These are phyloP conservation scores for Heteronetta atricapilla DNA, from an alignment of 2,113 vertebrate species.

Conservation along the genomic window DNA sequence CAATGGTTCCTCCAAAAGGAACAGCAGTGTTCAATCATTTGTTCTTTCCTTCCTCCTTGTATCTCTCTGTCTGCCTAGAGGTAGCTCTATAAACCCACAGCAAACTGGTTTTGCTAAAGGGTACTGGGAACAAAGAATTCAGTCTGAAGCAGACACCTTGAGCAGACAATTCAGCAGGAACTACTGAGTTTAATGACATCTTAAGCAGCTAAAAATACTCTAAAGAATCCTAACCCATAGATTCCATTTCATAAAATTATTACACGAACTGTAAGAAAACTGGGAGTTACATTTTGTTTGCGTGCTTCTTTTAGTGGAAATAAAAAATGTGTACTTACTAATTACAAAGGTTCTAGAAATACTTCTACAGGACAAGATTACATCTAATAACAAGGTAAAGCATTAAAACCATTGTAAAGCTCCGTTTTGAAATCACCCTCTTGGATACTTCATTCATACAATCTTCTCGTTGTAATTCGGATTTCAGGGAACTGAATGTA, in stretches of 20 bases:
- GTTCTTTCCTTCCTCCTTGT: not conserved
- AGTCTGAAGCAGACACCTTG: not conserved
- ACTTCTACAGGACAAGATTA: not conserved
- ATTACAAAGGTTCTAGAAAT: not conserved
- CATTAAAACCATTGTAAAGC: not conserved
- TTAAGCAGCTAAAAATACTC: not conserved
- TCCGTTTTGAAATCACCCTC: not conserved
- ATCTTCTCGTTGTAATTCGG: not conserved
- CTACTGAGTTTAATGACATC: not conserved
- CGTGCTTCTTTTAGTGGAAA: not conserved
- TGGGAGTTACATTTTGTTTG: not conserved
- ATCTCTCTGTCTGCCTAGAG: not conserved
- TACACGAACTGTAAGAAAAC: not conserved
- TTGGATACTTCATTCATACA: not conserved
- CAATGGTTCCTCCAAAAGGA: not conserved
- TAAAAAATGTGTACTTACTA: not conserved
- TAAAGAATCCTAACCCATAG: not conserved
- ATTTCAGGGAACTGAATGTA: not conserved
- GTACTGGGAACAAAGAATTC: not conserved
- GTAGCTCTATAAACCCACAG: not conserved
- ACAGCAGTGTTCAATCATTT: not conserved
- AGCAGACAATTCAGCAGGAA: not conserved
- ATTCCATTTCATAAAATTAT: not conserved
- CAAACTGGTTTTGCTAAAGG: not conserved
- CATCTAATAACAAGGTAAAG: not conserved